A percentile compares a stretch with the other conserved stretches of the same genome.
Evolutionary conservation across 2,113 vertebrate species (phyloP).

Genomic region (Morphnarchus princeps): DNA sequence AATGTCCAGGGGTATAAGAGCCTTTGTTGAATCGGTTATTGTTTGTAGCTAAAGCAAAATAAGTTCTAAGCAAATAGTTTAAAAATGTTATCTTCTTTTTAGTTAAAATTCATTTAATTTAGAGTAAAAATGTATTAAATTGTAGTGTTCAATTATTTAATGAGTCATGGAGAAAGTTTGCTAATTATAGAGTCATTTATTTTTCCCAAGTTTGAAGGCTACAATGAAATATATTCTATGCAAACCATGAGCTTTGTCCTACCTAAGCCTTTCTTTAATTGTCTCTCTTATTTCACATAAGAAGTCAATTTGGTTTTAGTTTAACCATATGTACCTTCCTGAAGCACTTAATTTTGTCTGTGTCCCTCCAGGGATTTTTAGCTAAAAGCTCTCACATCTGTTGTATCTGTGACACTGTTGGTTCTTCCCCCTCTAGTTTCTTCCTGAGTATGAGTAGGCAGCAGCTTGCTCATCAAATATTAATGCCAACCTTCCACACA

Average conservation of each 20-base stretch:
- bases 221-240: background rate
- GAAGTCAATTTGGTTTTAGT: background rate
- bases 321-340: background rate
- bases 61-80: background rate
- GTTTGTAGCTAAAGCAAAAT: background rate
- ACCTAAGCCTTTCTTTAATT: background rate
- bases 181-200: background rate
- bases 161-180: background rate
- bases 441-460: background rate
- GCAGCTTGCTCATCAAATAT: constrained; percentile 9
- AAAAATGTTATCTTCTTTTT: background rate
- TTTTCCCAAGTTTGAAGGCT: background rate
- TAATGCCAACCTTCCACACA: background rate
- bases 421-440: background rate
- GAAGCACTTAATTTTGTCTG: background rate
- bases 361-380: background rate
- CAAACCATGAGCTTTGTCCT: background rate
- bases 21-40: background rate
- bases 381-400: background rate
- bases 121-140: background rate
- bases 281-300: background rate
- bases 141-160: background rate
- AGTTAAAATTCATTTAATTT: background rate
- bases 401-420: background rate
- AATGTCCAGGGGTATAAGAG: background rate